These are phyloP conservation scores for Chaetodon trifascialis DNA, from an alignment of 2,113 vertebrate genomes.

Conservation along the genomic window DNA sequence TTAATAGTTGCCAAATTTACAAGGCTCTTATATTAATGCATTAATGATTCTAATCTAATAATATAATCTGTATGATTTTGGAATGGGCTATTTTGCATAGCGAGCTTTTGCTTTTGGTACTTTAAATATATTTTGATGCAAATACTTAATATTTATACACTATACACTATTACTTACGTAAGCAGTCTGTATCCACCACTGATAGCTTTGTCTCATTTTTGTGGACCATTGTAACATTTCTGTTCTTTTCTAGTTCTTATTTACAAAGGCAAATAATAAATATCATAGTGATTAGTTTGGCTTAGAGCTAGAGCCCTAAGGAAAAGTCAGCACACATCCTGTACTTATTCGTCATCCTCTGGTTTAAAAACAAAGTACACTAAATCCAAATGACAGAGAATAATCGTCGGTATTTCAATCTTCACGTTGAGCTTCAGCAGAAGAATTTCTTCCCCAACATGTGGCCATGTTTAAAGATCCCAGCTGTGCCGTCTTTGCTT, in stretches of 20 bases:
- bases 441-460: too few species aligned
- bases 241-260: neutral
- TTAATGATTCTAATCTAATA: too few species aligned
- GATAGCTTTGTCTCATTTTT: neutral
- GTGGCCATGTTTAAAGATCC: neutral
- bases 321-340: neutral
- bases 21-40: too few species aligned
- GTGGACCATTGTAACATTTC: neutral
- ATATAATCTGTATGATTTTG: too few species aligned
- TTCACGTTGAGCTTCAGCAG: neutral
- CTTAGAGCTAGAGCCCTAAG: neutral
- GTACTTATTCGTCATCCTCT: neutral
- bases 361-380: neutral
- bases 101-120: too few species aligned
- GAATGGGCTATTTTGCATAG: too few species aligned
- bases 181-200: neutral
- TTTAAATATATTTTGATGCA: too few species aligned
- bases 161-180: too few species aligned
- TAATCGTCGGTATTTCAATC: neutral
- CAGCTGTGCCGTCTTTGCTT: too few species aligned
- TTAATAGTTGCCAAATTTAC: too few species aligned
- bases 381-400: neutral
- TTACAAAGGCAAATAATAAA: neutral
- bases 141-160: too few species aligned
- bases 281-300: neutral